Percentiles rank a stretch among this genome's conserved stretches.
Evolutionary conservation across 2,888 invertebrate species (phyloP).

Genomic region (Thera obeliscata): DNA sequence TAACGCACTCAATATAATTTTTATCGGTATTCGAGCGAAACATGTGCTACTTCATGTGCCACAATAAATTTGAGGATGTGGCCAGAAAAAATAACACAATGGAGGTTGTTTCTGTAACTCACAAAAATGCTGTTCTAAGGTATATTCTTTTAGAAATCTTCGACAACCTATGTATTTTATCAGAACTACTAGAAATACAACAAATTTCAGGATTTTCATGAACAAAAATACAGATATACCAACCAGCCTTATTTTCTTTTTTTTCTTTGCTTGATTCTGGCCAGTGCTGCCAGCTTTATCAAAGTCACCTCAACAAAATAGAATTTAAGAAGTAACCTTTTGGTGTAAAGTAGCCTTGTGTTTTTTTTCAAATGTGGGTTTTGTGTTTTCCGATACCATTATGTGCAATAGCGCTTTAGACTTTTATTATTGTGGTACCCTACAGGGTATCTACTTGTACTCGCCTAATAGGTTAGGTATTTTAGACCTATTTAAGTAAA

Average conservation of each 20-base stretch:
- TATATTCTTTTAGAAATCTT: background rate
- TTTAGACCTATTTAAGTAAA: too few relatives aligned
- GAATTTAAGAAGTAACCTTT: too few relatives aligned
- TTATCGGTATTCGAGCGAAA: constrained; percentile 76
- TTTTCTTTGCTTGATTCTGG: background rate
- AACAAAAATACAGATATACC: background rate
- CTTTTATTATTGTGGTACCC: too few relatives aligned
- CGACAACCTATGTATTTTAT: background rate
- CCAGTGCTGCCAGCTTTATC: too few relatives aligned
- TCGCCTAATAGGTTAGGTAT: too few relatives aligned
- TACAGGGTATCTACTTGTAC: too few relatives aligned
- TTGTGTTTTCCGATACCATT: too few relatives aligned
- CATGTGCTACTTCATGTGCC: constrained; percentile 62
- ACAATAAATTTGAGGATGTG: constrained; percentile 81
- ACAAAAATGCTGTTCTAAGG: background rate
- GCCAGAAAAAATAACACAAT: constrained; percentile 81
- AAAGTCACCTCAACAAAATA: too few relatives aligned
- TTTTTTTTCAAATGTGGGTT: too few relatives aligned
- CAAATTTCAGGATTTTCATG: background rate
- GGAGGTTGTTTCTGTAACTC: constrained; percentile 53
- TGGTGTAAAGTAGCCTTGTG: too few relatives aligned
- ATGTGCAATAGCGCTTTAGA: too few relatives aligned
- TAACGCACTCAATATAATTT: constrained; percentile 63
- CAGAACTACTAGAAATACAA: background rate
- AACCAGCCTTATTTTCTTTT: background rate